Percentiles rank a stretch among this genome's conserved stretches.
Evolutionary conservation across 2,113 vertebrate species (phyloP).

Genomic region (Rhea pennata): DNA sequence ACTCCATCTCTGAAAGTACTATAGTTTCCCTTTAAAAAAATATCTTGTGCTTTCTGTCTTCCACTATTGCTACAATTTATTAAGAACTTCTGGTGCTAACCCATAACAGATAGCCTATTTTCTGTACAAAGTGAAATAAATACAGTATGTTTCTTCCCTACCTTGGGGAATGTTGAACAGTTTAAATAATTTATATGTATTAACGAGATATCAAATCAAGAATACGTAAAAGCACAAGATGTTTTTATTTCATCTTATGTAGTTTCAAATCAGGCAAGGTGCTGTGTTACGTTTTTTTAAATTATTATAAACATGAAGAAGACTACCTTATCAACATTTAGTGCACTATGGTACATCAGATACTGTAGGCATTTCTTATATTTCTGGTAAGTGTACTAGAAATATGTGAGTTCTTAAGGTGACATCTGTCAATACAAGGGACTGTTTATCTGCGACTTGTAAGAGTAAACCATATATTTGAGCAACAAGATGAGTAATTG

Average conservation of each 20-base stretch:
- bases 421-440: neutral
- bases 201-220: constrained; percentile 18
- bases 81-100: neutral
- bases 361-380: neutral
- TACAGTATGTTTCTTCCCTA: neutral
- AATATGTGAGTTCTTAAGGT: neutral
- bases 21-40: neutral
- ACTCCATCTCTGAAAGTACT: neutral
- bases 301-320: neutral
- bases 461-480: neutral
- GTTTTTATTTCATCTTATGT: neutral
- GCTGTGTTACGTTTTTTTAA: neutral
- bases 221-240: neutral
- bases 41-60: neutral
- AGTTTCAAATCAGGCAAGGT: neutral
- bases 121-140: constrained; percentile 20
- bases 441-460: neutral
- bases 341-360: neutral
- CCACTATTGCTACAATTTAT: neutral
- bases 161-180: neutral
- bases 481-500: neutral
- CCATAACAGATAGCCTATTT: neutral
- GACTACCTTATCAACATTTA: neutral
- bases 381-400: neutral
- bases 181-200: constrained; percentile 35